Percentiles rank a stretch among this genome's conserved stretches.
Conservation (phyloP, 2,888 invertebrate species). For the Eupithecia abbreviata region DNA sequence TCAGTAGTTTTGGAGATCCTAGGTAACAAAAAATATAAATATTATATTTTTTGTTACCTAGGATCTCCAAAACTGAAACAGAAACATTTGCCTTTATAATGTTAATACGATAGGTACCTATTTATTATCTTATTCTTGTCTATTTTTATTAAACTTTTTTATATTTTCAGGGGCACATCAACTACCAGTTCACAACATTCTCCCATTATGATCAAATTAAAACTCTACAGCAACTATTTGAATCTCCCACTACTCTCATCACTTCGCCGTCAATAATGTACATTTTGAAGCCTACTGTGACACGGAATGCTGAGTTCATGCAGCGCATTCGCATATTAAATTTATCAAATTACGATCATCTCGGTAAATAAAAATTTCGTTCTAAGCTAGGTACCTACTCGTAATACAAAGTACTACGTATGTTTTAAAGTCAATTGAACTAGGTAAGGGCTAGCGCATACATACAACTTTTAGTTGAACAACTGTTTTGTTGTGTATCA, state of each 20-base stretch:
- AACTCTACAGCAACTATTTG: slow-evolving; percentile 51
- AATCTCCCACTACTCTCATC: slow-evolving; percentile 44
- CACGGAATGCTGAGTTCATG: slow-evolving; percentile 33
- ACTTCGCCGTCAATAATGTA: slow-evolving; percentile 48
- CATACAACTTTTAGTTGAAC: no score
- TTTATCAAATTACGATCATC: neutral
- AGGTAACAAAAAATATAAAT: no score
- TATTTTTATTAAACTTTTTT: neutral
- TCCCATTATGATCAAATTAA: slow-evolving; percentile 45
- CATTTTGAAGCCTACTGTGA: slow-evolving; percentile 43
- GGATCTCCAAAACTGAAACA: no score
- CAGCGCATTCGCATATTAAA: slow-evolving; percentile 12
- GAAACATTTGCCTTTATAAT: no score
- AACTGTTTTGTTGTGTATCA: no score
- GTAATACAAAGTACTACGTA: no score
- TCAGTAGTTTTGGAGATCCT: no score
- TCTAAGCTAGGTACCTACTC: no score
- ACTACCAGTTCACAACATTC: slow-evolving; percentile 59
- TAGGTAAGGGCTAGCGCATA: no score
- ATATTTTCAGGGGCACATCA: slow-evolving; percentile 58
- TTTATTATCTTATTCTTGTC: neutral
- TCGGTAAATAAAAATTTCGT: neutral
- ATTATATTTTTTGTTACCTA: no score
- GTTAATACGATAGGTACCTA: no score
- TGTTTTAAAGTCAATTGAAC: no score